These are phyloP conservation scores for Atethmia centrago DNA, from an alignment of 2,888 invertebrate species.

Conservation along the genomic window DNA sequence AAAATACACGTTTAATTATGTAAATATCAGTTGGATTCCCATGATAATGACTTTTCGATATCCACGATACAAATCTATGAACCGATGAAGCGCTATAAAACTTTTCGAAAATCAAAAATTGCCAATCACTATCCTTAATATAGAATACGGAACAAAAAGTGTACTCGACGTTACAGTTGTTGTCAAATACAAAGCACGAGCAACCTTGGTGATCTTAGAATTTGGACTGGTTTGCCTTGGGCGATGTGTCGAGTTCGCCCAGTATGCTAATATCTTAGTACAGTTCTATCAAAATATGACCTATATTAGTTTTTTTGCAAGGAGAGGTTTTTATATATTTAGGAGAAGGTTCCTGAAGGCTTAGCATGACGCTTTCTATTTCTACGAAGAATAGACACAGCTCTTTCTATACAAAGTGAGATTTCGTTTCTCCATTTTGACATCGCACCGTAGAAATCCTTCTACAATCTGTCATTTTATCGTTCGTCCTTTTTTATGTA, in stretches of 20 bases:
- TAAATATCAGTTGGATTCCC: too few species aligned
- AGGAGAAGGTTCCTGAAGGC: too few species aligned
- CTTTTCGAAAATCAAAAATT: background rate
- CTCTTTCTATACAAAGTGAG: too few species aligned
- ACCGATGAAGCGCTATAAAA: background rate
- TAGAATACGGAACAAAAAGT: constrained; percentile 16
- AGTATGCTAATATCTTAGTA: constrained; percentile 48
- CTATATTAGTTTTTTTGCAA: constrained; percentile 4
- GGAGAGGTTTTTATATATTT: background rate
- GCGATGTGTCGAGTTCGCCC: constrained; percentile 47
- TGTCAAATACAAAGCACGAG: constrained; percentile 10
- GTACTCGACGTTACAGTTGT: background rate
- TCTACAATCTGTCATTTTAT: too few species aligned
- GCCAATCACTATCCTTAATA: background rate
- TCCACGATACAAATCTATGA: background rate
- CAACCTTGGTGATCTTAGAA: constrained; percentile 32
- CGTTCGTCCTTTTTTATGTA: too few species aligned
- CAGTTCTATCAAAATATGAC: constrained; percentile 17
- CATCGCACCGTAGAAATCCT: too few species aligned
- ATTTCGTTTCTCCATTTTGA: too few species aligned
- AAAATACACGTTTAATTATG: too few species aligned
- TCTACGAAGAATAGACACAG: too few species aligned
- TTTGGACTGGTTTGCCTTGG: constrained; percentile 26
- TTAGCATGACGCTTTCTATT: too few species aligned
- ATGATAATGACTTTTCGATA: background rate